These are phyloP conservation scores for Spheniscus humboldti DNA, from an alignment of 2,797 vertebrate species.

Conservation along the genomic window DNA sequence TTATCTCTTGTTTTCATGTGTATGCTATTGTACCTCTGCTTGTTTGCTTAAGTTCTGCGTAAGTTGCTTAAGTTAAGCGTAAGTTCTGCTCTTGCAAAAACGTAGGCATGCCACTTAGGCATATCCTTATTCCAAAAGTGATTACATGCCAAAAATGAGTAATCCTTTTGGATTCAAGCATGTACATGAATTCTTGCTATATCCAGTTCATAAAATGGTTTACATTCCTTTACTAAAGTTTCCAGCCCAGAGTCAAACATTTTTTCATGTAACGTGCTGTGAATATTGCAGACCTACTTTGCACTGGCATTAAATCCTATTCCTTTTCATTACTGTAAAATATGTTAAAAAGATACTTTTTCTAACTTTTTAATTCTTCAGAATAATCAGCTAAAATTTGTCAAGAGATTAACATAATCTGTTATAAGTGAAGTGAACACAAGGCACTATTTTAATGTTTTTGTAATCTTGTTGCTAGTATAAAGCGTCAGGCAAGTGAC, in stretches of 20 bases:
- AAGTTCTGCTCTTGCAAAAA: background rate
- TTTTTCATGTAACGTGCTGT: background rate
- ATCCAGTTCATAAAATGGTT: background rate
- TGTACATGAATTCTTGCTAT: background rate
- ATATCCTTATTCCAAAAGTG: background rate
- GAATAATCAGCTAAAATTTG: background rate
- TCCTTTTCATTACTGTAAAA: background rate
- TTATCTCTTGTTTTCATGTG: background rate
- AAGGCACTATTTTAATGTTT: background rate
- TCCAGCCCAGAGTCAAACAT: background rate
- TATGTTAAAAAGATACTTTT: background rate
- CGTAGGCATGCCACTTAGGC: background rate
- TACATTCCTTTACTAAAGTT: background rate
- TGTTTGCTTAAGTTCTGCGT: background rate
- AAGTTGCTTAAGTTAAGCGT: background rate
- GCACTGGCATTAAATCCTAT: background rate
- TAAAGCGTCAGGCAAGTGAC: background rate
- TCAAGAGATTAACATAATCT: background rate
- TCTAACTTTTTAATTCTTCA: background rate
- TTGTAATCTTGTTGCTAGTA: background rate
- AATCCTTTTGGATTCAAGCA: background rate
- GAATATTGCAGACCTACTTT: background rate
- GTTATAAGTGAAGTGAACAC: background rate
- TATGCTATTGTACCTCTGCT: background rate
- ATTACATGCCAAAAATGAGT: background rate